Evolutionary conservation across 2,113 vertebrate species (phyloP), one percentile per base, ranked within the genome.

Genomic region (Hemiscyllium ocellatum): DNA sequence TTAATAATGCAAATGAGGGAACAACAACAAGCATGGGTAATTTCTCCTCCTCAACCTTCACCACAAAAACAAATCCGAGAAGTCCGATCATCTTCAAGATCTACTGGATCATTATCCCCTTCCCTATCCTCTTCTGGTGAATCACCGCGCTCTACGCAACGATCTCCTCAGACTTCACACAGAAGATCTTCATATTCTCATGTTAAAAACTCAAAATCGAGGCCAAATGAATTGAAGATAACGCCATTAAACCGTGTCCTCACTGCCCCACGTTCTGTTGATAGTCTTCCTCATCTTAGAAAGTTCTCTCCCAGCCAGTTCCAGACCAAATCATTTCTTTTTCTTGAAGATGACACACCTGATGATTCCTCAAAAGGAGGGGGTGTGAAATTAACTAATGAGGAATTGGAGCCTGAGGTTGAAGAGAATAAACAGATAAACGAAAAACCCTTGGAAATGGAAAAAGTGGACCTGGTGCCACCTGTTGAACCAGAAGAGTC

Each of bases 1-100:
- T 98, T 99, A 96, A 97, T 99, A 96, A 99, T 99, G 98, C 98
- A 99, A 96, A 99, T 99, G 99, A 97, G 99, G 94, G 99, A 99
- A 96, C 86, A 70, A 68, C 89, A 93, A 66, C 99, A 99, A 96
- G 97, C 98, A 0, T 99, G 99, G 99, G 98, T 98, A 90, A 98
- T 98, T 95, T 98, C 98, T 94, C 98, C 98, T 47, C 97, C 98
- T 15, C 98, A 98, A 52, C 98, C 98, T 70, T 98, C 98, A 17
- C 98, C 98, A n/a, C 98, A 99, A 96, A 98, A 98, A 96, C 98
- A 98, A 95, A 94, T 96, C 17, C 96, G 97, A 65, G 97, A 98
- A 95, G 96, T 98, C 70, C 98, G 98, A 96, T 66, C 97, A 96
- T 78, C 98, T 13, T 96, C 97, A 2, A 97, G 98, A 87, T 99